These are phyloP conservation scores for Polia nebulosa DNA, from an alignment of 2,888 invertebrate genomes.

Conservation along the genomic window DNA sequence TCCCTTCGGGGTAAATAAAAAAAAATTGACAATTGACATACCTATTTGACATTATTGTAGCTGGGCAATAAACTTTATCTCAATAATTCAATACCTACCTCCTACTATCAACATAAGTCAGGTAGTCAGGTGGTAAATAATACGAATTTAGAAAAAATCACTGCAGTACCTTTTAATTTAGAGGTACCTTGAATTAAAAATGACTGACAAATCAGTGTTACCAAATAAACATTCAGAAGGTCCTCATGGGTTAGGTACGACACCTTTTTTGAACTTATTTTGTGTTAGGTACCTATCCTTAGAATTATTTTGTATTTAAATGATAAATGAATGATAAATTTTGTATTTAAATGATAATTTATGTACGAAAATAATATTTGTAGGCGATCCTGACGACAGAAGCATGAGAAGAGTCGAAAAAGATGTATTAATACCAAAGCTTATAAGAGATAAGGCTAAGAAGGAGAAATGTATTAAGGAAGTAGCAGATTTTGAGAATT, in stretches of 20 bases:
- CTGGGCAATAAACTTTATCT: too few species aligned
- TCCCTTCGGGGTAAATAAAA: too few species aligned
- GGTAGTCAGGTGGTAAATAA: neutral
- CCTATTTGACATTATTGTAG: too few species aligned
- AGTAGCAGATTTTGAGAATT: conserved; percentile 93
- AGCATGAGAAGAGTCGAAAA: conserved; percentile 96
- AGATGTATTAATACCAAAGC: conserved; percentile 97
- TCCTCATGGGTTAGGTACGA: conserved; percentile 90
- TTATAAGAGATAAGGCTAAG: conserved; percentile 96
- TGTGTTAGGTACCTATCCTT: too few species aligned
- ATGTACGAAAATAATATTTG: conserved; percentile 50
- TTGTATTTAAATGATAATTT: too few species aligned
- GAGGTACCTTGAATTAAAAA: conserved; percentile 13
- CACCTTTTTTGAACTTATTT: neutral
- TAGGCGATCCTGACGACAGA: conserved; percentile 96
- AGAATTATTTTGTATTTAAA: too few species aligned
- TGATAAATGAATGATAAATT: too few species aligned
- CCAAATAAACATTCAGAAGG: conserved; percentile 86
- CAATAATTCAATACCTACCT: too few species aligned
- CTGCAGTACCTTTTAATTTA: neutral
- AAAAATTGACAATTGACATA: too few species aligned
- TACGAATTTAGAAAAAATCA: neutral
- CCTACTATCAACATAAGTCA: too few species aligned
- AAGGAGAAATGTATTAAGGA: conserved; percentile 94
- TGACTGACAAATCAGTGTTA: conserved; percentile 81